A percentile compares a stretch with the other conserved stretches of the same genome.
Evolutionary conservation across 2,888 invertebrate genomes (phyloP).

Genomic region (Nephrotoma appendiculata): DNA sequence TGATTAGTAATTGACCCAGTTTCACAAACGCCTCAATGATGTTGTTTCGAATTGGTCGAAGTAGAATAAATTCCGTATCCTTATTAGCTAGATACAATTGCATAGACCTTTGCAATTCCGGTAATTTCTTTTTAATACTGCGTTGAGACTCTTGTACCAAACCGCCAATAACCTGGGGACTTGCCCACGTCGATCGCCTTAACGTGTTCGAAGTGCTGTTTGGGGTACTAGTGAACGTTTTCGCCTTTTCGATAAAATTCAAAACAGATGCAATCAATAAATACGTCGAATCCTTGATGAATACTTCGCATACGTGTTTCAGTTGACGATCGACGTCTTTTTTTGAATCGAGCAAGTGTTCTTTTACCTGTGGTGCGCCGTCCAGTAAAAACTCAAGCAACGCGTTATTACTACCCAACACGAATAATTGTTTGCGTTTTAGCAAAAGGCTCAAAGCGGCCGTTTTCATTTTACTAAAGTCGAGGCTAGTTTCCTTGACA

Average conservation of each 20-base stretch:
- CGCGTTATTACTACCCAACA: constrained; percentile 76
- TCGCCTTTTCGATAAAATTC: constrained; percentile 54
- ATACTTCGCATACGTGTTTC: constrained; percentile 76
- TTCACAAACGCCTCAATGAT: constrained; percentile 79
- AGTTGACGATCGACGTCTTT: constrained; percentile 91
- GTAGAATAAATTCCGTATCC: constrained; percentile 94
- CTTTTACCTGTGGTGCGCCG: constrained; percentile 86
- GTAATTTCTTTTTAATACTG: constrained; percentile 63
- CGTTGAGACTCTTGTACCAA: constrained; percentile 64
- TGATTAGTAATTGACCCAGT: constrained; percentile 58
- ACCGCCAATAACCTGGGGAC: constrained; percentile 55
- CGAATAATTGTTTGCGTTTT: constrained; percentile 74
- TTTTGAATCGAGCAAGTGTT: constrained; percentile 84
- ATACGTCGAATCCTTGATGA: constrained; percentile 67
- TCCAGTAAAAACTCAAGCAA: constrained; percentile 82
- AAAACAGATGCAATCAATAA: constrained; percentile 61
- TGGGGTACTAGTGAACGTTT: not conserved
- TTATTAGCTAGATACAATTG: constrained; percentile 89
- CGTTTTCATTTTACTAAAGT: constrained; percentile 83
- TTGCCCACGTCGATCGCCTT: constrained; percentile 46
- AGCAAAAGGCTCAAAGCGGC: constrained; percentile 64
- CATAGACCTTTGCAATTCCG: constrained; percentile 76
- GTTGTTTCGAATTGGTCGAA: constrained; percentile 85
- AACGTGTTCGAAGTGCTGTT: not conserved
- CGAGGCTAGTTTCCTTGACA: constrained; percentile 82